Percentiles rank a stretch among this genome's conserved stretches.
phyloP scores from a whole-genome alignment of 2,797 vertebrate genomes.

The Pseudochirops cupreus region DNA sequence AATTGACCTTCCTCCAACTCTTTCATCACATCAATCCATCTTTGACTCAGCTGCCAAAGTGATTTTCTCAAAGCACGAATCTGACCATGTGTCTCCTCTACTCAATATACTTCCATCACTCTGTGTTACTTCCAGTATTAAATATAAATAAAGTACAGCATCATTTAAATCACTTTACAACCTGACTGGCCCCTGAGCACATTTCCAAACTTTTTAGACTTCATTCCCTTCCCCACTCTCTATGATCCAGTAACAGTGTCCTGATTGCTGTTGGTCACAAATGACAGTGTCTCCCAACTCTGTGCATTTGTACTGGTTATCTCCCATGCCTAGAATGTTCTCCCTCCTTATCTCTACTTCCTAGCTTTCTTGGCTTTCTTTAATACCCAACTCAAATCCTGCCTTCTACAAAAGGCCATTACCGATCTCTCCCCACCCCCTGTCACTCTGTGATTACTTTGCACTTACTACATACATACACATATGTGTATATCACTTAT shows the following conservation, averaged over 20 bases:
- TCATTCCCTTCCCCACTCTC: background rate
- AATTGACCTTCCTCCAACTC: background rate
- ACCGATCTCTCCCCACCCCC: background rate
- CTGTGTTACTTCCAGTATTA: background rate
- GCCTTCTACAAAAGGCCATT: background rate
- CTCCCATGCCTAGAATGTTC: background rate
- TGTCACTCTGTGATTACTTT: background rate
- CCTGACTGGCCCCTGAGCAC: background rate
- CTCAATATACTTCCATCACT: background rate
- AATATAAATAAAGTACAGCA: background rate
- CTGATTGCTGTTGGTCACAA: background rate
- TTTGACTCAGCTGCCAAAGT: background rate
- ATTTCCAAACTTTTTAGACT: background rate
- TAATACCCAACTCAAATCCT: background rate
- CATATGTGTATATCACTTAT: background rate
- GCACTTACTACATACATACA: background rate
- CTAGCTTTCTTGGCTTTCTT: background rate
- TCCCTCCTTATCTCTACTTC: background rate
- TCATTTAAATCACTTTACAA: background rate
- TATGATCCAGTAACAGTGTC: background rate
- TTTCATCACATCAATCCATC: background rate
- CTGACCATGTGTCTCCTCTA: background rate
- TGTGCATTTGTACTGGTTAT: background rate
- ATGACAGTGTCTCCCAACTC: background rate
- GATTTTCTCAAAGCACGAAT: background rate